Evolutionary conservation across 2,113 vertebrate genomes (phyloP).

Genomic region (Tachysurus vachellii): DNA sequence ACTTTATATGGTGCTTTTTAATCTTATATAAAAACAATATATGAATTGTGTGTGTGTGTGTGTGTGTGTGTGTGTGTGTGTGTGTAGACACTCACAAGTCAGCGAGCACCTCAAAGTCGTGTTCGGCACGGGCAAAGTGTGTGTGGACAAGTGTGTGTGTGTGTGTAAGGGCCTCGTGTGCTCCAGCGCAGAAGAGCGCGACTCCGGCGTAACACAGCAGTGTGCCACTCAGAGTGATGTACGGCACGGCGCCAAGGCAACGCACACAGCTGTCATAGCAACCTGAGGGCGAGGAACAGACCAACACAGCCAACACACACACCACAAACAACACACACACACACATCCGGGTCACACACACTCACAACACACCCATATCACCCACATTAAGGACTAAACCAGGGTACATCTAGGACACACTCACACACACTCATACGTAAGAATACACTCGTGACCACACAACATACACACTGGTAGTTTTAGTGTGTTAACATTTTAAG

Average conservation of each 20-base stretch:
- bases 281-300: slow-evolving; percentile 84
- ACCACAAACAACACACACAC: slow-evolving; percentile 77
- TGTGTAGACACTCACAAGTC: slow-evolving; percentile 83
- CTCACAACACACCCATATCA: background rate
- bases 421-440: slow-evolving; percentile 3
- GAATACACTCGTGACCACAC: background rate
- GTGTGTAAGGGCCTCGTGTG: slow-evolving; percentile 90
- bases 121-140: slow-evolving; percentile 91
- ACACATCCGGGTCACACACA: slow-evolving; percentile 40
- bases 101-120: slow-evolving; percentile 87
- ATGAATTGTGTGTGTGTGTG: background rate
- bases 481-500: background rate
- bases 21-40: background rate
- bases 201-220: slow-evolving; percentile 93
- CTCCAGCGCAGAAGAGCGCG: slow-evolving; percentile 94
- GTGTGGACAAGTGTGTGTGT: slow-evolving; percentile 90
- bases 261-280: slow-evolving; percentile 95
- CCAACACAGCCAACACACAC: slow-evolving; percentile 75
- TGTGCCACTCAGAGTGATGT: slow-evolving; percentile 93
- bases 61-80: slow-evolving; percentile 5
- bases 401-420: background rate
- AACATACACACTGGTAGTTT: background rate
- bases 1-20: background rate
- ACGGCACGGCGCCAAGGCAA: slow-evolving; percentile 93
- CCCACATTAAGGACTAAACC: background rate